A percentile compares a stretch with the other conserved stretches of the same genome.
These are phyloP conservation scores for Lota lota DNA, from an alignment of 2,113 vertebrate species.

Conservation along the genomic window DNA sequence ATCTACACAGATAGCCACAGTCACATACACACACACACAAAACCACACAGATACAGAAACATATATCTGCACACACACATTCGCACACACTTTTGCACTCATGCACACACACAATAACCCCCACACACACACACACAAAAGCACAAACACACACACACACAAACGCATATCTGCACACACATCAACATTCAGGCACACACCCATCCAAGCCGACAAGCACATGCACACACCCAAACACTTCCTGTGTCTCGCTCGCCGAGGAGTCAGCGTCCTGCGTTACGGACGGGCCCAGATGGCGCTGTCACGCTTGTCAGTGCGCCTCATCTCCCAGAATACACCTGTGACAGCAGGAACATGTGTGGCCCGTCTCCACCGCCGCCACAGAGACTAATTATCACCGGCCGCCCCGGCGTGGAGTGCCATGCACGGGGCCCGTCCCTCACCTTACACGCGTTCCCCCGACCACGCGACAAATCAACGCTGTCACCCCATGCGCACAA, in stretches of 20 bases:
- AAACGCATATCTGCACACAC: background rate
- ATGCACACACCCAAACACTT: conserved; percentile 26
- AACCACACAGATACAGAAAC: no score
- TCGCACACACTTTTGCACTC: no score
- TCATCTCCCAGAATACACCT: conserved; percentile 77
- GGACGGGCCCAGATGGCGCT: conserved; percentile 75
- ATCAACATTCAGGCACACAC: background rate
- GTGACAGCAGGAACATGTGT: conserved; percentile 77
- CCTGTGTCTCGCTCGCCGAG: conserved; percentile 21
- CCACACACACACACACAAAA: no score
- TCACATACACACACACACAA: conserved; percentile 20
- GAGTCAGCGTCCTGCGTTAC: conserved; percentile 36
- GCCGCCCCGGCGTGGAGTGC: conserved; percentile 33
- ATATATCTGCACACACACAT: no score
- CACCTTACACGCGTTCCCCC: conserved; percentile 55
- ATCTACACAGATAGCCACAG: conserved; percentile 11
- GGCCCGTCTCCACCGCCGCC: conserved; percentile 63
- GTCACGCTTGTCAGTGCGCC: conserved; percentile 73
- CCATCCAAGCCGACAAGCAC: background rate
- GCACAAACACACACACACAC: no score
- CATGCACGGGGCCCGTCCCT: conserved; percentile 35
- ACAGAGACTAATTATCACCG: conserved; percentile 77
- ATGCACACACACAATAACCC: no score
- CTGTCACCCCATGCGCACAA: conserved; percentile 14
- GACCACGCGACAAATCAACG: conserved; percentile 46